A percentile compares a stretch with the other conserved stretches of the same genome.
phyloP scores from a whole-genome alignment of 2,113 vertebrate genomes.

The Erpornis zantholeuca region DNA sequence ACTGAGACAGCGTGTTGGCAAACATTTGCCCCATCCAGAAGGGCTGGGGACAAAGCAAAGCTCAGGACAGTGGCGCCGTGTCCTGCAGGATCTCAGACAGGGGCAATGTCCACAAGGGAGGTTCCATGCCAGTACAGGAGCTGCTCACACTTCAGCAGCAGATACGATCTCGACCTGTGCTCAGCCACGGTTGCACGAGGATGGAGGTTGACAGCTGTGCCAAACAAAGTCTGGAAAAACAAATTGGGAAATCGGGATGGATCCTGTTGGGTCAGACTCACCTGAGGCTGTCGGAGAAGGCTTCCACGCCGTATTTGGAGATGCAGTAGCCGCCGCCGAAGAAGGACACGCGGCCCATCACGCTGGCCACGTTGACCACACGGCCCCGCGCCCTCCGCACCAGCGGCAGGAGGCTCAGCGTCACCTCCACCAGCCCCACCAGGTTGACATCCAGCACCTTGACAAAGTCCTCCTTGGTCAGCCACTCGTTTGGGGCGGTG shows the following conservation, averaged over 20 bases:
- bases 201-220: rapidly evolving
- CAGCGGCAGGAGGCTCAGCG: constrained; percentile 78
- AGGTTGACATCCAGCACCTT: constrained; percentile 81
- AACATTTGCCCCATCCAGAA: background rate
- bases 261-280: background rate
- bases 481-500: constrained; percentile 50
- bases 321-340: constrained; percentile 51
- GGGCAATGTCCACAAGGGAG: rapidly evolving
- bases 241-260: rapidly evolving
- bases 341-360: constrained; percentile 68
- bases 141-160: background rate
- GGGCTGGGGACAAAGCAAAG: background rate
- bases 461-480: constrained; percentile 73
- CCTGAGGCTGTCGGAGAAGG: constrained; percentile 83
- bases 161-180: rapidly evolving
- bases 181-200: rapidly evolving
- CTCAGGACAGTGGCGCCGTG: rapidly evolving
- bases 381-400: constrained; percentile 74
- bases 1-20: rapidly evolving
- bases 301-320: background rate
- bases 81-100: rapidly evolving
- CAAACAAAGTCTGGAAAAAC: rapidly evolving
- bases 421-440: constrained; percentile 77
- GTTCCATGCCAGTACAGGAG: rapidly evolving
- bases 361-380: constrained; percentile 79